Evolutionary conservation across 64 coral and sea anemone genomes (phyloP).

Genomic region (Astreopora myriophthalma): DNA sequence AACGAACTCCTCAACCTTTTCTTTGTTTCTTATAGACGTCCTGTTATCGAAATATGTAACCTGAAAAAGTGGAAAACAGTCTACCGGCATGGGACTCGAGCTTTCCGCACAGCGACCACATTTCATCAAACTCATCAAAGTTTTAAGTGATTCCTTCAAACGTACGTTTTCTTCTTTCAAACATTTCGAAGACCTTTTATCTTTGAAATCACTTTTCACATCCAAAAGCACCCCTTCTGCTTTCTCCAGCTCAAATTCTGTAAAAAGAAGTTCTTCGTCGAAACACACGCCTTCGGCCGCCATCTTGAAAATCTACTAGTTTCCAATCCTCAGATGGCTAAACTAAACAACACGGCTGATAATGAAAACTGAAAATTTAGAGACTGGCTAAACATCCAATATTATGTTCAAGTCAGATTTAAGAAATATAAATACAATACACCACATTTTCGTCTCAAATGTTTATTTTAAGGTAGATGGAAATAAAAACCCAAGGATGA

Average conservation of each 20-base stretch:
- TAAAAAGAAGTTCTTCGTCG: conserved; percentile 60
- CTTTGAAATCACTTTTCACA: not conserved
- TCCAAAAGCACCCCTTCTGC: not conserved
- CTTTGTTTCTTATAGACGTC: conserved; percentile 22
- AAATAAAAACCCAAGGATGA: not conserved
- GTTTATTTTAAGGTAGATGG: not conserved
- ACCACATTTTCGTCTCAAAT: not conserved
- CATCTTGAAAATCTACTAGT: conserved; percentile 34
- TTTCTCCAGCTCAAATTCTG: conserved; percentile 43
- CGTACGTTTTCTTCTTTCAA: conserved; percentile 53
- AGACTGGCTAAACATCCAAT: not conserved
- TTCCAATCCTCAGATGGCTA: not conserved
- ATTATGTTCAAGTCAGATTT: not conserved
- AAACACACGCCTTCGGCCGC: conserved; percentile 39
- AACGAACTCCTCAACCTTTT: conserved; percentile 43
- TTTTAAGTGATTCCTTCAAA: conserved; percentile 11
- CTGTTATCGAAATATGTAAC: conserved; percentile 48
- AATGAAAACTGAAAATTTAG: too few relatives aligned
- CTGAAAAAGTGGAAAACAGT: conserved; percentile 41
- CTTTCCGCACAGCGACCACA: not conserved
- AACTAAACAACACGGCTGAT: not conserved
- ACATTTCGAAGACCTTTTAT: not conserved
- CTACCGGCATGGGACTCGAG: not conserved
- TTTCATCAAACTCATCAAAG: conserved; percentile 6
- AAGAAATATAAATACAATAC: not conserved